Evolutionary conservation across 2,888 invertebrate genomes (phyloP).

Genomic region (Lasioglossum oenotherae): DNA sequence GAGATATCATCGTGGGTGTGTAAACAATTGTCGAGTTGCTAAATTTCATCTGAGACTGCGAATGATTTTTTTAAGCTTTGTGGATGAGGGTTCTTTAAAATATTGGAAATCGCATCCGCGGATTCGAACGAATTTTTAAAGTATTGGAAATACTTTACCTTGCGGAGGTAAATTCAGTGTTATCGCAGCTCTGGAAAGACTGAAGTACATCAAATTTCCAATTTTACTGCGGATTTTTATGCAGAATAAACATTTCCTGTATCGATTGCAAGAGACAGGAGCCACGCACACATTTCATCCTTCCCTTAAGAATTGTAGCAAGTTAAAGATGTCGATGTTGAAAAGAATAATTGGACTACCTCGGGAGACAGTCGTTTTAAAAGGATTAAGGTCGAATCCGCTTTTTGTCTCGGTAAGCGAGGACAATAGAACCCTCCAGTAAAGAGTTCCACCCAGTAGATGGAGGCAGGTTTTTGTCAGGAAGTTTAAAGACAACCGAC

Average conservation of each 20-base stretch:
- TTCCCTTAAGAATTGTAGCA: not conserved
- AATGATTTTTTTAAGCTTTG: not conserved
- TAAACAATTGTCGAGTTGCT: too few species aligned
- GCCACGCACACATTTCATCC: too few species aligned
- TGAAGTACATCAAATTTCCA: not conserved
- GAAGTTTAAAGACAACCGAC: not conserved
- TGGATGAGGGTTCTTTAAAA: not conserved
- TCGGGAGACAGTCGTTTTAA: not conserved
- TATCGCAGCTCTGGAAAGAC: not conserved
- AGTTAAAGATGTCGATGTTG: not conserved
- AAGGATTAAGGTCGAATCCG: not conserved
- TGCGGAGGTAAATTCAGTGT: not conserved
- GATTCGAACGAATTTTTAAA: too few species aligned
- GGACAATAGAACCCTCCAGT: not conserved
- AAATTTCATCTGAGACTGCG: too few species aligned
- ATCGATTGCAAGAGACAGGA: too few species aligned
- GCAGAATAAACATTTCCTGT: too few species aligned
- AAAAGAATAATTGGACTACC: not conserved
- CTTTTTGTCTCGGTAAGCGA: not conserved
- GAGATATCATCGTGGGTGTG: too few species aligned
- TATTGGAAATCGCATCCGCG: not conserved
- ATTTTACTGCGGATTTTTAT: not conserved
- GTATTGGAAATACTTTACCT: not conserved
- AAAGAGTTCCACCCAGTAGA: not conserved
- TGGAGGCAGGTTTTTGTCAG: not conserved